These are phyloP conservation scores for Ispidina picta DNA, from an alignment of 2,797 vertebrate species.

Conservation along the genomic window DNA sequence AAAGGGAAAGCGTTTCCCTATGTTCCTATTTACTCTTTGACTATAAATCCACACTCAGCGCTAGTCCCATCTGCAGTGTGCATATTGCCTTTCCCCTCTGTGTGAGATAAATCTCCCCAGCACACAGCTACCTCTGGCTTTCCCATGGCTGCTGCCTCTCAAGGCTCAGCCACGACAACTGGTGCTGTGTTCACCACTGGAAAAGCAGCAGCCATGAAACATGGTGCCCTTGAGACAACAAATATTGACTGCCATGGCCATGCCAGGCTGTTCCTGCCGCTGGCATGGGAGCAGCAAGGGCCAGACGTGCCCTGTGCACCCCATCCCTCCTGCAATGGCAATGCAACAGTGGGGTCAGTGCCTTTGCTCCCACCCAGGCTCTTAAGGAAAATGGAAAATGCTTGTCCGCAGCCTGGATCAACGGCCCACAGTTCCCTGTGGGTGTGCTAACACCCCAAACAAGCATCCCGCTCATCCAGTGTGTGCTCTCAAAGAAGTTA, in stretches of 20 bases:
- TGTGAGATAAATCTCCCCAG: neutral
- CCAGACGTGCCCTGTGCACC: neutral
- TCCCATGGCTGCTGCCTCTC: neutral
- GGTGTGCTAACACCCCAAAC: neutral
- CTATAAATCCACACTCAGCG: neutral
- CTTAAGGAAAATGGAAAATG: neutral
- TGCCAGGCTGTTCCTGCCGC: neutral
- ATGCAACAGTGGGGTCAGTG: neutral
- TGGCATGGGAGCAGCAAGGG: neutral
- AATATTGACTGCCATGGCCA: neutral
- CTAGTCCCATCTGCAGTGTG: neutral
- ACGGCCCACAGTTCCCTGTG: rapidly evolving
- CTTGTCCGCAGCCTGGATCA: neutral
- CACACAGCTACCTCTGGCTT: neutral
- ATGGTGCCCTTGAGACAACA: neutral
- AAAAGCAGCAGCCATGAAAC: neutral
- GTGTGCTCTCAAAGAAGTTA: rapidly evolving
- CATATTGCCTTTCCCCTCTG: neutral
- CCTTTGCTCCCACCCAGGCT: neutral
- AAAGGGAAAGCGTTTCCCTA: conserved; percentile 23
- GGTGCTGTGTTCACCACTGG: neutral
- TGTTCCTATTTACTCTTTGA: conserved; percentile 30
- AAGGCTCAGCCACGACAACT: neutral
- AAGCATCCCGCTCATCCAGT: rapidly evolving
- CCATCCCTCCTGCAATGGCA: neutral